Base-by-base conservation (phyloP, 2,113 vertebrate genomes). In the Microtus pennsylvanicus region DNA sequence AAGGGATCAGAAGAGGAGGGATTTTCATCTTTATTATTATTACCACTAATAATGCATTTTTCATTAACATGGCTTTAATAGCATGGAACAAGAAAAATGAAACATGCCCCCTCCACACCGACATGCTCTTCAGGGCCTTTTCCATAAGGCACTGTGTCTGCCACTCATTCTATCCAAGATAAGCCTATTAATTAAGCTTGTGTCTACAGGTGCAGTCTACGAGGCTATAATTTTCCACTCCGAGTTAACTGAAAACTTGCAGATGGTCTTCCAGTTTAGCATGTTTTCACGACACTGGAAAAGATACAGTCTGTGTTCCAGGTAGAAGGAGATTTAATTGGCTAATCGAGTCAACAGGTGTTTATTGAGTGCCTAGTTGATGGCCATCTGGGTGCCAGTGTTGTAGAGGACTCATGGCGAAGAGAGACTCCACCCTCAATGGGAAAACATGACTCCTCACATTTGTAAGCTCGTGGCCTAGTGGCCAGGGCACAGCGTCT, bases 21-120 rank as follows among this genome's bases (percentile, higher is more conserved):
- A 94, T 97, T 97, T 98, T 97, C 92, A 93, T 94, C 96, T 98
- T 96, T 95, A 97, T 97, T 97, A 95, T 97, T 97, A 96, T 96
- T 90, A 80, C 94, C 81, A 83, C 87, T 87, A 97, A 76, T 94
- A 97, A 97, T 89, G 93, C 89, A 91, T 96, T 97, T 97, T 97
- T 97, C 97, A 97, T 98, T 97, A 98, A 94, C 94, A 95, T 95
- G 95, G 97, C 89, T 97, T 97, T 97, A 97, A 94, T 95, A 90
- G 93, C 47, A 96, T 55, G 83, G 85, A 94, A 94, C 63, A 70
- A 77, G 93, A 97, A 82, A 96, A 97, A 94, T 89, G 91, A 96
- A 94, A 93, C 76, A 87, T 22, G 61, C 14, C 61, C 55, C 47
- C 75, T 55, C n/a, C 33, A 87, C 52, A 10, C 91, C 87, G 76